Base-by-base conservation (phyloP, 1,140 invertebrate genomes). In the Trachymyrmex cornetzi region DNA sequence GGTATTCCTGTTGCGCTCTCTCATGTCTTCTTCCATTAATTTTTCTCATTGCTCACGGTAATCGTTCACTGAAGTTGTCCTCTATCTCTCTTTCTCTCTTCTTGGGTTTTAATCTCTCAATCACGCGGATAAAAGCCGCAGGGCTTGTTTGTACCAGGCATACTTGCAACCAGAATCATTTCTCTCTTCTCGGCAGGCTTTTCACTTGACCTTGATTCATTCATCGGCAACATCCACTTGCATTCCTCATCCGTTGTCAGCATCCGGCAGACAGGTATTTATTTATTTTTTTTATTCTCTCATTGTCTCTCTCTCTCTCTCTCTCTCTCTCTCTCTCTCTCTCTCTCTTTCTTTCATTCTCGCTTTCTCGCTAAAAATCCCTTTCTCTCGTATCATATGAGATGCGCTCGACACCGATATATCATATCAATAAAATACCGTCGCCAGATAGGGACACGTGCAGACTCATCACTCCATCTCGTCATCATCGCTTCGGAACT, bases 401-500 rank as follows among this genome's bases (percentile, higher is more conserved):
- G 89, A 48, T 90, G 89, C 77, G 59, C 59, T 86, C 72, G 30
- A 90, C 89, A 67, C 80, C 88, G 90, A 87, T 87, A 88, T 90
- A 88, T 88, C 84, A 69, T 81, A 84, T 84, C 77, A 72, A 84
- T 84, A 84, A 84, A 86, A 91, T 91, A 91, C 90, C 90, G 90
- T 91, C 88, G 91, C 90, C 87, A 91, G 91, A 87, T 88, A 91
- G 86, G 91, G 92, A 93, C 93, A 92, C 90, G 90, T 93, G 91
- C 93, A 94, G 91, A 92, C 91, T 93, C 91, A 93, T 93, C 90
- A 92, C 88, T 85, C 87, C 91, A 92, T 91, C 87, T 88, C 91
- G 92, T 92, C 92, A 89, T 93, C 93, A 93, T 93, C 92, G 92
- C 93, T 93, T 94, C 91, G 89, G 94, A 93, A 95, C 93, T 95